These are phyloP conservation scores for Polypterus bichir DNA, from an alignment of 2,113 vertebrate genomes.

Conservation along the genomic window DNA sequence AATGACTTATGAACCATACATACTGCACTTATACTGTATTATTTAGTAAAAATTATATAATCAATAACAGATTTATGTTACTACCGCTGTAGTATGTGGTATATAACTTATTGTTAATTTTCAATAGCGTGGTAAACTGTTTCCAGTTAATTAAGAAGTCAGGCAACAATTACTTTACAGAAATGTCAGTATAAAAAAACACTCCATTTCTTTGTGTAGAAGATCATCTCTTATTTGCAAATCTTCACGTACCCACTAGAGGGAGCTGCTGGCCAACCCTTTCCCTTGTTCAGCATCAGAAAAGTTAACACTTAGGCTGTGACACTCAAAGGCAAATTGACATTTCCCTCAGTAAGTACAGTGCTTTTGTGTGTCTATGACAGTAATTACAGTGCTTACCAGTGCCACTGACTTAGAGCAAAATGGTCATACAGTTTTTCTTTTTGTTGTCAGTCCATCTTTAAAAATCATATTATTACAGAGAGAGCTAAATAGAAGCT, in stretches of 20 bases:
- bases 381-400: constrained; percentile 45
- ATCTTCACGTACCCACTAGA: constrained; percentile 71
- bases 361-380: constrained; percentile 33
- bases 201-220: too few relatives aligned
- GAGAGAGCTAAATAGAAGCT: constrained; percentile 29
- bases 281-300: constrained; percentile 29
- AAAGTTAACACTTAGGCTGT: constrained; percentile 34
- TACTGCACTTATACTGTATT: too few relatives aligned
- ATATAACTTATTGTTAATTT: too few relatives aligned
- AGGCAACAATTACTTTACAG: too few relatives aligned
- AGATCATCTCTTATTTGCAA: constrained; percentile 13
- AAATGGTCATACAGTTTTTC: constrained; percentile 32
- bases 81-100: too few relatives aligned
- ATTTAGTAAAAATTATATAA: too few relatives aligned
- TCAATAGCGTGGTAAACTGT: too few relatives aligned
- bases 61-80: too few relatives aligned
- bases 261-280: constrained; percentile 88
- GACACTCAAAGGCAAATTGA: constrained; percentile 32
- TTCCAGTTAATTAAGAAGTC: too few relatives aligned
- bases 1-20: too few relatives aligned
- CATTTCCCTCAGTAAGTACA: constrained; percentile 34
- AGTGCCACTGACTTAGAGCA: constrained; percentile 34
- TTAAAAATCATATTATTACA: constrained; percentile 25
- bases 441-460: constrained; percentile 33
- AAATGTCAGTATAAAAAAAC: too few relatives aligned